Percentiles rank a stretch among this genome's conserved stretches.
phyloP scores from a whole-genome alignment of 1,140 invertebrate species.

The Oedothorax gibbosus region DNA sequence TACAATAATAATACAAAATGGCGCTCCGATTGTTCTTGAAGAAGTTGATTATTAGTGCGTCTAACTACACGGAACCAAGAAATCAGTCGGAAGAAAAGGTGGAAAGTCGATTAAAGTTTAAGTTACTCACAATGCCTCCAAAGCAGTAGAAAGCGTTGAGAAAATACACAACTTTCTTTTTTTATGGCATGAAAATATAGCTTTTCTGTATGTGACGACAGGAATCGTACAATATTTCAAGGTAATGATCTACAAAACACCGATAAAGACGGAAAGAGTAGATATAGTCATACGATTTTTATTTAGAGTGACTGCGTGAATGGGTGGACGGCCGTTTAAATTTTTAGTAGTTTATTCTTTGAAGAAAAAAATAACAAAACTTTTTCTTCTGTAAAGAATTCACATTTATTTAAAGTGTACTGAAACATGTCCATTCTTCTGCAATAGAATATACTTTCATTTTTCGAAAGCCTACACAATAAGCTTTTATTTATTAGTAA shows the following conservation, averaged over 20 bases:
- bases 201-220: background rate
- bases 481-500: no score
- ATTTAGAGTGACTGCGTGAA: no score
- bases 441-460: no score
- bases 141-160: background rate
- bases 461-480: no score
- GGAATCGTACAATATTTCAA: background rate
- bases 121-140: background rate
- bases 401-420: no score
- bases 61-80: conserved; percentile 36
- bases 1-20: background rate
- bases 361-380: no score
- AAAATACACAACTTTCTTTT: background rate
- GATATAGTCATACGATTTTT: no score
- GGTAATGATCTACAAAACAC: background rate
- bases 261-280: background rate
- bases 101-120: conserved; percentile 25
- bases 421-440: no score
- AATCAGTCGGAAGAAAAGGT: background rate
- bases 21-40: conserved; percentile 2
- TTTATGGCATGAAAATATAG: no score
- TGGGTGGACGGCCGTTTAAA: no score
- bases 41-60: background rate
- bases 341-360: no score
- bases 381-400: no score